Evolutionary conservation across 2,888 invertebrate species (phyloP).

Genomic region (Andricus quercusramuli): DNA sequence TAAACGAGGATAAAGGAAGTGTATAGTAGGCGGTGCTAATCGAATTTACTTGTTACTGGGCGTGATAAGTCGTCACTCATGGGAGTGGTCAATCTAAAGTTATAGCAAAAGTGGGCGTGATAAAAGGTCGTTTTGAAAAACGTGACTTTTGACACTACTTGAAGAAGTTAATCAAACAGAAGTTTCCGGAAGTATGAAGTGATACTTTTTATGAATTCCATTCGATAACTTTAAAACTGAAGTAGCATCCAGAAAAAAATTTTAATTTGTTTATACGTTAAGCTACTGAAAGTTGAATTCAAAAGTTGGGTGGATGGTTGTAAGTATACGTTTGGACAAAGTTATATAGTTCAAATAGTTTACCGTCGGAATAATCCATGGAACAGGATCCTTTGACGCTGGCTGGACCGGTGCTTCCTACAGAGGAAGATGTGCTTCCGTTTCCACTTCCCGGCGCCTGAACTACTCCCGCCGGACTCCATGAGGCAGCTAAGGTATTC

Average conservation of each 20-base stretch:
- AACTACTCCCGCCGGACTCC: conserved; percentile 73
- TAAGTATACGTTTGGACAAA: background rate
- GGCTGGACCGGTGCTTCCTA: conserved; percentile 63
- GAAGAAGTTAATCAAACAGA: too few relatives aligned
- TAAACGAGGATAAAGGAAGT: too few relatives aligned
- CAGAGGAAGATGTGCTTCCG: conserved; percentile 71
- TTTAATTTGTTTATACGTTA: too few relatives aligned
- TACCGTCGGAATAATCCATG: conserved; percentile 87
- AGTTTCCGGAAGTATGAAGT: too few relatives aligned
- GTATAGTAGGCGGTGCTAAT: too few relatives aligned
- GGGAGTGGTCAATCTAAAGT: too few relatives aligned
- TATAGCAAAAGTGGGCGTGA: too few relatives aligned
- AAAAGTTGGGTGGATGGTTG: background rate
- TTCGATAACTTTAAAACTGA: conserved; percentile 11
- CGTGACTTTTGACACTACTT: too few relatives aligned
- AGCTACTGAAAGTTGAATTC: too few relatives aligned
- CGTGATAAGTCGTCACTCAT: too few relatives aligned
- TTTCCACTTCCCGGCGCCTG: conserved; percentile 66
- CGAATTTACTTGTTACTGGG: too few relatives aligned
- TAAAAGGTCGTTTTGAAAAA: too few relatives aligned
- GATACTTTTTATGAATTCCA: background rate
- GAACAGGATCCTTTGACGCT: conserved; percentile 73
- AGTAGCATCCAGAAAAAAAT: background rate
- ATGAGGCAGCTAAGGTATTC: conserved; percentile 76
- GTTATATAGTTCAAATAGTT: conserved; percentile 65